These are phyloP conservation scores for Cylloceria caligata DNA, from an alignment of 2,888 invertebrate genomes.

Conservation along the genomic window DNA sequence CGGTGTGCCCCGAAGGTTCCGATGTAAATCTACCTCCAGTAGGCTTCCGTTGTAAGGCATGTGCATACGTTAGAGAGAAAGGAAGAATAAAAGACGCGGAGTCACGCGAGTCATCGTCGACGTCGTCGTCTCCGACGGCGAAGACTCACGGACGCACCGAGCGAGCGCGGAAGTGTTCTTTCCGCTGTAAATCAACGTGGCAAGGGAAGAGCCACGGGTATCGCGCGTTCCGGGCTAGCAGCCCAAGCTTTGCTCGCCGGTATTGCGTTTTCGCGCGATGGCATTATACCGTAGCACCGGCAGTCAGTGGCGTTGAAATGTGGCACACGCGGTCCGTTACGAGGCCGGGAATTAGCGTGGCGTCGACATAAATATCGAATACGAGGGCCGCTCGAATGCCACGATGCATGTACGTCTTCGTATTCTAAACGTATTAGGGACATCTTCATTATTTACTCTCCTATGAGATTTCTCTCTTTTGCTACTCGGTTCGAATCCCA, in stretches of 20 bases:
- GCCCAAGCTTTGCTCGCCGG: slow-evolving; percentile 35
- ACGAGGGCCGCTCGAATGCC: slow-evolving; percentile 67
- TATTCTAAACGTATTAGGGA: slow-evolving; percentile 24
- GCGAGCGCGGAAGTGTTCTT: slow-evolving; percentile 59
- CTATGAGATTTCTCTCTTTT: slow-evolving; percentile 10
- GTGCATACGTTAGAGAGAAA: slow-evolving; percentile 2
- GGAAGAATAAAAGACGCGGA: slow-evolving; percentile 41
- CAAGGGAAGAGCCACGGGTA: slow-evolving; percentile 32
- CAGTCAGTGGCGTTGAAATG: slow-evolving; percentile 77
- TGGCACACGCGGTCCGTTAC: slow-evolving; percentile 74
- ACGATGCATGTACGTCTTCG: slow-evolving; percentile 71
- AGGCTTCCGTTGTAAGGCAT: slow-evolving; percentile 14
- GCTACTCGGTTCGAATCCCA: background rate
- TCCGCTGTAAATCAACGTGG: slow-evolving; percentile 59
- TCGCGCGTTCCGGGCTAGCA: slow-evolving; percentile 37
- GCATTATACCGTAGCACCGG: slow-evolving; percentile 69
- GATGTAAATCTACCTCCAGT: slow-evolving; percentile 9
- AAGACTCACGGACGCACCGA: slow-evolving; percentile 24
- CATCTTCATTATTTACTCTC: slow-evolving; percentile 1
- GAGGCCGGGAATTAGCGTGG: slow-evolving; percentile 75
- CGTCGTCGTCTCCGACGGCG: slow-evolving; percentile 23
- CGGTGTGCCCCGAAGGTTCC: background rate
- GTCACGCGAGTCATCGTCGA: slow-evolving; percentile 25
- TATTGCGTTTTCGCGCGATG: slow-evolving; percentile 67
- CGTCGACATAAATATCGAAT: slow-evolving; percentile 80